Evolutionary conservation across 1,140 invertebrate genomes (phyloP).

Genomic region (Solenopsis invicta): DNA sequence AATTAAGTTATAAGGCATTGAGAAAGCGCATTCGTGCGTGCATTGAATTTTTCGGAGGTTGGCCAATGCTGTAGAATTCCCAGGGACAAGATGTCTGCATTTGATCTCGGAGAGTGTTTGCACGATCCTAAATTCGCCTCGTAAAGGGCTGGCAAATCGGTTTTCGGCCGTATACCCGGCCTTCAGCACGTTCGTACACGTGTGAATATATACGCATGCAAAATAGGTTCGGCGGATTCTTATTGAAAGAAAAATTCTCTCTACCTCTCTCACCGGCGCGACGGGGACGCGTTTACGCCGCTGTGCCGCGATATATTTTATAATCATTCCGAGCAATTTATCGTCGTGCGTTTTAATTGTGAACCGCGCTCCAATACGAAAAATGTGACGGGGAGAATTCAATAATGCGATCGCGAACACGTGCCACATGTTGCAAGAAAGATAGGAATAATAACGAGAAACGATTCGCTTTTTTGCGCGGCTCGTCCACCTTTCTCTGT

Average conservation of each 20-base stretch:
- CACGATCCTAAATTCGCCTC: constrained; percentile 36
- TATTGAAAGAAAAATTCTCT: constrained; percentile 20
- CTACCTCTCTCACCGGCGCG: not conserved
- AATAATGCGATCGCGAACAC: constrained; percentile 44
- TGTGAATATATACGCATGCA: constrained; percentile 1
- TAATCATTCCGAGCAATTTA: constrained; percentile 21
- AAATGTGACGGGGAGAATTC: constrained; percentile 36
- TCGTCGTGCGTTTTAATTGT: constrained; percentile 28
- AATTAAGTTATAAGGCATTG: constrained; percentile 33
- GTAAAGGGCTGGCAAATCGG: constrained; percentile 48
- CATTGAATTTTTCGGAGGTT: not conserved
- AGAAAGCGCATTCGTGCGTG: not conserved
- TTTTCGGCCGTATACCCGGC: constrained; percentile 31
- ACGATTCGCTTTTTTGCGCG: constrained; percentile 40
- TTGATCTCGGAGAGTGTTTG: constrained; percentile 53
- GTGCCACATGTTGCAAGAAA: constrained; percentile 29
- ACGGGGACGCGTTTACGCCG: not conserved
- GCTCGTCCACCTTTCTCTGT: not conserved
- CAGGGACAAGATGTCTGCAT: constrained; percentile 31
- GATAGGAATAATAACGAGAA: constrained; percentile 48
- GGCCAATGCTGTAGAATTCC: constrained; percentile 10
- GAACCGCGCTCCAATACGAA: not conserved
- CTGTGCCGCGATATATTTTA: constrained; percentile 25
- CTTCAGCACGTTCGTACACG: not conserved
- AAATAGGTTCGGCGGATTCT: constrained; percentile 7